Evolutionary conservation across 2,797 vertebrate genomes (phyloP).

Genomic region (Parauchenoglanis punctatus): DNA sequence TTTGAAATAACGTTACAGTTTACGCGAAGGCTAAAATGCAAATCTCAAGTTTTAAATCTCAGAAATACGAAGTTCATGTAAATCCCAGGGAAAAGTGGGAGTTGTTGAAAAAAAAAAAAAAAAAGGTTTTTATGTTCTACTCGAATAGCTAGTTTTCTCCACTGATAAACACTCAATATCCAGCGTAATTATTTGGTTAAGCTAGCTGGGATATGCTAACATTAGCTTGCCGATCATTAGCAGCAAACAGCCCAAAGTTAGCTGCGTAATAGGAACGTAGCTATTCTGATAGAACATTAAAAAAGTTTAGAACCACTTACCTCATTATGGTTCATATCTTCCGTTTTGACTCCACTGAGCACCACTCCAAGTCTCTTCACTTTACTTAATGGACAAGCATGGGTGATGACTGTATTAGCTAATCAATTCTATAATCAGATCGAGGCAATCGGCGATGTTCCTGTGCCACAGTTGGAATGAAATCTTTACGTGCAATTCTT

Average conservation of each 20-base stretch:
- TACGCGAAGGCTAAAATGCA: no score
- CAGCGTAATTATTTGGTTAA: neutral
- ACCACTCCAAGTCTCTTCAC: neutral
- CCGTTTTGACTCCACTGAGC: neutral
- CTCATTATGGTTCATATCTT: neutral
- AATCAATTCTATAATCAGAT: neutral
- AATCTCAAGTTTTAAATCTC: neutral
- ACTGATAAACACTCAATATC: neutral
- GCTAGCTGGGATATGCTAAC: neutral
- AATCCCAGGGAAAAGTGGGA: neutral
- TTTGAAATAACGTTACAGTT: no score
- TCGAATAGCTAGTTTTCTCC: neutral
- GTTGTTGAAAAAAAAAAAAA: neutral
- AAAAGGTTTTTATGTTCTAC: neutral
- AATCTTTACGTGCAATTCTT: neutral
- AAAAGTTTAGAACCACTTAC: neutral
- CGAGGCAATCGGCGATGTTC: neutral
- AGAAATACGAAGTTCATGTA: neutral
- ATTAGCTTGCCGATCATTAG: neutral
- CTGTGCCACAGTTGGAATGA: neutral
- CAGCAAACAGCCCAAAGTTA: neutral
- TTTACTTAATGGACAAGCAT: neutral
- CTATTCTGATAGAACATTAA: neutral
- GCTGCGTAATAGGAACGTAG: neutral
- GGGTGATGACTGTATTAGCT: neutral